A percentile compares a stretch with the other conserved stretches of the same genome.
These are phyloP conservation scores for Hirudo medicinalis DNA, from an alignment of 1,140 invertebrate species.

Conservation along the genomic window DNA sequence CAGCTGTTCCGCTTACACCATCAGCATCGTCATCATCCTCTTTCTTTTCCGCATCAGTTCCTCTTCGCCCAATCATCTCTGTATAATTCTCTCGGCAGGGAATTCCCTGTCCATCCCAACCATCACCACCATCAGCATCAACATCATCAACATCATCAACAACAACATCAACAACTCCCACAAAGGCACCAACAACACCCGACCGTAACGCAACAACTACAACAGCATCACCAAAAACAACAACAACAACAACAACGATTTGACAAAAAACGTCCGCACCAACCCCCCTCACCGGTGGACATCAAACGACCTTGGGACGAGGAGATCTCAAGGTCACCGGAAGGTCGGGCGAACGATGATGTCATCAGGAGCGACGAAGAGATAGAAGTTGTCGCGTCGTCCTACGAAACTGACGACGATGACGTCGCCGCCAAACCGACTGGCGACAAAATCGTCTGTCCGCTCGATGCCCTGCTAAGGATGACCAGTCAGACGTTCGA, in stretches of 20 bases:
- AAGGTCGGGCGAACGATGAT: not conserved
- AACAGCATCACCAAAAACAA: not conserved
- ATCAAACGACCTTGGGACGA: conserved; percentile 13
- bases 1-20: too few relatives aligned
- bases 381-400: not conserved
- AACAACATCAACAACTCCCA: too few relatives aligned
- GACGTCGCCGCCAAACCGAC: not conserved
- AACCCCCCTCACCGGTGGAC: not conserved
- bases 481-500: conserved; percentile 15
- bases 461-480: conserved; percentile 3
- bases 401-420: conserved; percentile 1
- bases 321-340: conserved; percentile 1
- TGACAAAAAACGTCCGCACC: not conserved
- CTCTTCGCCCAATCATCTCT: too few relatives aligned
- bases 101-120: too few relatives aligned
- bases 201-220: not conserved
- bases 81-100: too few relatives aligned
- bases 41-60: too few relatives aligned
- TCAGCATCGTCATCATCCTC: too few relatives aligned
- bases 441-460: not conserved
- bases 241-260: too few relatives aligned
- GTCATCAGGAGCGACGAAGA: conserved; percentile 4
- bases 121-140: too few relatives aligned
- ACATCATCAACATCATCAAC: too few relatives aligned
- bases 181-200: not conserved